Percentiles rank a stretch among this genome's conserved stretches.
Conservation (phyloP, 92 coral and sea anemone genomes). For the Scolanthus callimorphus region DNA sequence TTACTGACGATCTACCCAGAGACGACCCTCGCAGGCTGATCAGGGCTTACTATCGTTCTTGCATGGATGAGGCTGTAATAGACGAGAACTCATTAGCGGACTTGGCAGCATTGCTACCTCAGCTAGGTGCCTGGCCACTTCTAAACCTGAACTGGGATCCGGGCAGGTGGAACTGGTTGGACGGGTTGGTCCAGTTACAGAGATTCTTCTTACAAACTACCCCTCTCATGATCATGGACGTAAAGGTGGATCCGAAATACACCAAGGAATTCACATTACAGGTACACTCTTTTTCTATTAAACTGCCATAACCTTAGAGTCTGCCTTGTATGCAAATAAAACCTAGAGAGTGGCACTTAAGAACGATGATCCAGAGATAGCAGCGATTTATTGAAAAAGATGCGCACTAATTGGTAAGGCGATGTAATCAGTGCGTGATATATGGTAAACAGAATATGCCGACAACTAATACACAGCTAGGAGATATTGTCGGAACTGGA, state of each 20-base stretch:
- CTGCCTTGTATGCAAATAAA: no score
- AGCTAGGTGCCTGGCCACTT: slow-evolving; percentile 42
- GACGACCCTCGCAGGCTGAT: slow-evolving; percentile 26
- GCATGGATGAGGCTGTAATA: slow-evolving; percentile 37
- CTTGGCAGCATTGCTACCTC: slow-evolving; percentile 5
- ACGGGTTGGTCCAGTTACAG: slow-evolving; percentile 3
- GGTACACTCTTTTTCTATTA: slow-evolving; percentile 8
- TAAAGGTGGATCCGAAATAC: slow-evolving; percentile 20
- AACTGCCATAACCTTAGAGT: no score
- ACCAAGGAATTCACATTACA: slow-evolving; percentile 14
- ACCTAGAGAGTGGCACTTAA: no score
- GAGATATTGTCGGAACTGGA: no score
- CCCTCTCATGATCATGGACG: neutral
- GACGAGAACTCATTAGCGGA: slow-evolving; percentile 20
- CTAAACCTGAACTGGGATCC: slow-evolving; percentile 7
- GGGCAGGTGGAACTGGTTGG: slow-evolving; percentile 29
- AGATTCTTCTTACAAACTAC: neutral
- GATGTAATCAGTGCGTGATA: no score
- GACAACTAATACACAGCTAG: no score
- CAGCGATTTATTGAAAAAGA: no score
- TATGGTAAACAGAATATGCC: no score
- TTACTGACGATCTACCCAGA: neutral
- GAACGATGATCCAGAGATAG: no score
- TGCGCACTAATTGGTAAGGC: no score
- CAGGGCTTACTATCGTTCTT: slow-evolving; percentile 26